phyloP scores from a whole-genome alignment of 1,140 invertebrate species.

The Scaptomyza hsui region DNA sequence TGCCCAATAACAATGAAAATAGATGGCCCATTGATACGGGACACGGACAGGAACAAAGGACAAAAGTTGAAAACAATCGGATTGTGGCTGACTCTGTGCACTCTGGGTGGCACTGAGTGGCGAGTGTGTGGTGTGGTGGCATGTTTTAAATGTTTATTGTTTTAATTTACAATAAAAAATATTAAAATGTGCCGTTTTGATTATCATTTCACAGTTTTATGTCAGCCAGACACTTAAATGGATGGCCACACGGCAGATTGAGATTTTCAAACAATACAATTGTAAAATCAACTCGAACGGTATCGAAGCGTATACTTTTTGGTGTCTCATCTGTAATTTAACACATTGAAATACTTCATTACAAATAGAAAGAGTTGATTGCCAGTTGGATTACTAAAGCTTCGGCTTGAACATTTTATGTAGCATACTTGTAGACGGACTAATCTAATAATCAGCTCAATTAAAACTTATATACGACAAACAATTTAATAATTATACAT shows the following conservation, averaged over 20 bases:
- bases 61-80: not conserved
- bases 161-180: constrained; percentile 81
- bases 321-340: not conserved
- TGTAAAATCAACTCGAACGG: no score
- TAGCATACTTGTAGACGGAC: not conserved
- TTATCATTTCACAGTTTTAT: constrained; percentile 79
- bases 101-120: constrained; percentile 3
- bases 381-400: no score
- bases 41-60: constrained; percentile 25
- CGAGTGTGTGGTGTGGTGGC: constrained; percentile 6
- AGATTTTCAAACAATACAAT: not conserved
- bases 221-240: constrained; percentile 49
- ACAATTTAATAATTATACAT: not conserved
- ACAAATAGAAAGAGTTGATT: no score
- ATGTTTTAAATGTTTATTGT: constrained; percentile 77
- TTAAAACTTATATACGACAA: not conserved
- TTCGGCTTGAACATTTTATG: no score
- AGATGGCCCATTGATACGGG: constrained; percentile 68
- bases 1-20: constrained; percentile 76
- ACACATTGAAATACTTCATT: not conserved
- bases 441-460: not conserved
- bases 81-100: not conserved
- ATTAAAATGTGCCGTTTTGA: constrained; percentile 77
- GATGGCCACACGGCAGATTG: not conserved
- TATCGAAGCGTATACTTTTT: no score